Base-by-base conservation (phyloP, 2,113 vertebrate species). In the Sander lucioperca region DNA sequence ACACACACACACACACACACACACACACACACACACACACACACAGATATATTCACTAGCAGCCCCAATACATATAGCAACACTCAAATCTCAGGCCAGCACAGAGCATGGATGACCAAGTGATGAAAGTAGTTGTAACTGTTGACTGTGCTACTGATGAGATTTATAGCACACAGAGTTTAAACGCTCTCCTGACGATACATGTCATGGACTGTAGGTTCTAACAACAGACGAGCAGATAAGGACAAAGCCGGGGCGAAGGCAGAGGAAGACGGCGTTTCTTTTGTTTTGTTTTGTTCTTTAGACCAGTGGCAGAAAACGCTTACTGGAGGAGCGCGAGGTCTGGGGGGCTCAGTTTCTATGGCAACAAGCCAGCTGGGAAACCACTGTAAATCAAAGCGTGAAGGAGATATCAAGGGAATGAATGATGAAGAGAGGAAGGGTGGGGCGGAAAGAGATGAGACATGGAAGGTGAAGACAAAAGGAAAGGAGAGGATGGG, bases 281-380 rank as follows among this genome's bases (percentile, higher is more conserved):
- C 72, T 82, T 39, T 39, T 27, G 2, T 27, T 27, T 39, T 39
- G 36, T 72, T 72, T 79, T 74, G 79, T 88, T 89, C 78, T 83
- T 79, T 54, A 74, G 85, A 90, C 85, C 84, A 77, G 90, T 53
- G 82, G 88, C 79, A 88, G 73, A 88, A 89, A 85, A 84, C 2
- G 63, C 72, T 82, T 65, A 23, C 54, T 66, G 77, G 74, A 87
- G 74, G 83, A 89, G 85, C 45, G 19, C 77, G 65, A 86, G 80
- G 87, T 89, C 86, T 92, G 82, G 77, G 78, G 89, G 90, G 82
- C 81, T 90, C 88, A 83, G 94, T 94, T 94, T 92, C 94, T 93
- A 94, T 94, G 93, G 93, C 91, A 94, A 94, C 94, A 84, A 91
- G 91, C 91, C 90, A 93, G 89, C 86, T 89, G 91, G 88, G 86